phyloP scores from a whole-genome alignment of 2,797 vertebrate genomes.

The Sebastes kiyomatsui region DNA sequence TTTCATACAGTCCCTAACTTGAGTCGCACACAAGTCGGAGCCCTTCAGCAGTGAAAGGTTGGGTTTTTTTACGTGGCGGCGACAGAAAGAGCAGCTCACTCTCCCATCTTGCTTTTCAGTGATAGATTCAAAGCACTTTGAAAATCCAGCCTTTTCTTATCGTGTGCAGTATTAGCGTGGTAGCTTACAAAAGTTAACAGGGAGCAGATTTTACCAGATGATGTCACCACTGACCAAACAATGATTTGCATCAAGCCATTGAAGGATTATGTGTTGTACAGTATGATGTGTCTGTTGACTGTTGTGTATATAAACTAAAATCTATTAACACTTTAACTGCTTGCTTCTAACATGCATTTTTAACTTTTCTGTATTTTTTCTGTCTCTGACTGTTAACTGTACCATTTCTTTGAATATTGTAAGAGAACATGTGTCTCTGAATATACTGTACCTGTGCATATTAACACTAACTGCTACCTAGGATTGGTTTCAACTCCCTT shows the following conservation, averaged over 20 bases:
- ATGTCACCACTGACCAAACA: constrained; percentile 27
- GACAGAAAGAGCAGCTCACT: background rate
- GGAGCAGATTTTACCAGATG: constrained; percentile 12
- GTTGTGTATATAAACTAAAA: constrained; percentile 83
- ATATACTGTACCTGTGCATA: constrained; percentile 74
- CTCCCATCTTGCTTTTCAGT: background rate
- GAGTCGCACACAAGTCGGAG: background rate
- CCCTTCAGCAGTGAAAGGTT: background rate
- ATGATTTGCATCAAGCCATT: constrained; percentile 42
- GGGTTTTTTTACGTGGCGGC: background rate
- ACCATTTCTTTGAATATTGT: constrained; percentile 72
- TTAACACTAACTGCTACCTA: constrained; percentile 76
- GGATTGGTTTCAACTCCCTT: constrained; percentile 66
- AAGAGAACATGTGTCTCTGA: constrained; percentile 70
- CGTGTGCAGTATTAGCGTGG: constrained; percentile 33
- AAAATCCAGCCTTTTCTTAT: constrained; percentile 40
- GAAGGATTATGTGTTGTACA: constrained; percentile 58
- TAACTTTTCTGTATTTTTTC: constrained; percentile 65
- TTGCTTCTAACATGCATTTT: constrained; percentile 80
- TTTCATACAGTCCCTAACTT: constrained; percentile 11
- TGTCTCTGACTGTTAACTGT: constrained; percentile 77
- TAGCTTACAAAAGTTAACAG: background rate
- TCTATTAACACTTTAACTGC: constrained; percentile 79
- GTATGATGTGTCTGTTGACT: constrained; percentile 51
- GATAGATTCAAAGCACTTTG: constrained; percentile 60